A percentile compares a stretch with the other conserved stretches of the same genome.
These are phyloP conservation scores for Argyrosomus japonicus DNA, from an alignment of 2,113 vertebrate species.

Conservation along the genomic window DNA sequence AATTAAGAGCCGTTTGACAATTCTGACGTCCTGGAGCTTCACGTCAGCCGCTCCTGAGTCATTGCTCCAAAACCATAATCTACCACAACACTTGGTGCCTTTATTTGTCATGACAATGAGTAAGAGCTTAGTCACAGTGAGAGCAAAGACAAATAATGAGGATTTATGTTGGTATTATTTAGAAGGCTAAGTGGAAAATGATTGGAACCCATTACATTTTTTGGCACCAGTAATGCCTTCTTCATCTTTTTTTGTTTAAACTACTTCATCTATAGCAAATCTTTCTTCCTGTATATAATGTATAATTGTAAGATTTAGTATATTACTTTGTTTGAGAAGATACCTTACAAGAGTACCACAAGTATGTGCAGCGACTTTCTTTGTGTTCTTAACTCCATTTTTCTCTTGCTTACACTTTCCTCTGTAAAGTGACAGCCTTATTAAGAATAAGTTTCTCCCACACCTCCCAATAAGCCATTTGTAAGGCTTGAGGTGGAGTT, in stretches of 20 bases:
- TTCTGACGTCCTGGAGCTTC: conserved; percentile 72
- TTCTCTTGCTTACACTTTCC: conserved; percentile 61
- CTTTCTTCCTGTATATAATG: neutral
- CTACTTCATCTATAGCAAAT: neutral
- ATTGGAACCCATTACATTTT: conserved; percentile 24
- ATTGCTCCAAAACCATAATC: conserved; percentile 78
- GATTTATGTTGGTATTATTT: conserved; percentile 51
- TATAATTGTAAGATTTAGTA: neutral
- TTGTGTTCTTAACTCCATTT: conserved; percentile 61
- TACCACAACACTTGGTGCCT: conserved; percentile 74
- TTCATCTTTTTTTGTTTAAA: neutral
- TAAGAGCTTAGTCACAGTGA: conserved; percentile 59
- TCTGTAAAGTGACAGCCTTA: conserved; percentile 79
- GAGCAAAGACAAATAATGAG: conserved; percentile 40
- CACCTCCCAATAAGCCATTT: conserved; percentile 81
- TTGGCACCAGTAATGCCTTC: neutral
- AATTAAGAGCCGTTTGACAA: conserved; percentile 77
- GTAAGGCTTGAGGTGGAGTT: conserved; percentile 79
- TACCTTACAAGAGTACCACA: neutral
- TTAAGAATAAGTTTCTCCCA: conserved; percentile 82
- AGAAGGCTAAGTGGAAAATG: conserved; percentile 27
- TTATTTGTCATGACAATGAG: conserved; percentile 59
- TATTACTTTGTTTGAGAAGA: conserved; percentile 2
- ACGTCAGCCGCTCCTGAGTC: conserved; percentile 79
- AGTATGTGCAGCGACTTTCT: conserved; percentile 35